Percentiles rank a stretch among this genome's conserved stretches.
phyloP scores from a whole-genome alignment of 2,888 invertebrate genomes.

The Psylliodes chrysocephalus region DNA sequence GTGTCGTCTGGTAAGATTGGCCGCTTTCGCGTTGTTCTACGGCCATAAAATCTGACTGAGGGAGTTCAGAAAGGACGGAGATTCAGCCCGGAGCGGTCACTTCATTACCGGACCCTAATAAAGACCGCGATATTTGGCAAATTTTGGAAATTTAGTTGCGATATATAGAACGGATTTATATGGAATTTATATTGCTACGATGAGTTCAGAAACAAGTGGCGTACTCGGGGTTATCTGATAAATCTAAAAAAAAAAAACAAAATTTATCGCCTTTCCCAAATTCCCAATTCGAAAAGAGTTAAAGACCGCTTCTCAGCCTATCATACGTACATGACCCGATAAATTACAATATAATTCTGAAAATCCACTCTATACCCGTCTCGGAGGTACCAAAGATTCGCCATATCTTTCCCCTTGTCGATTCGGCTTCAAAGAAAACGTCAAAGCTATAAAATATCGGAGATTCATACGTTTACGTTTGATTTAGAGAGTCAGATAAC shows the following conservation, averaged over 20 bases:
- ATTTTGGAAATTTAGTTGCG: neutral
- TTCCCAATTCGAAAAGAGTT: no score
- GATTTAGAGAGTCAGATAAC: slow-evolving; percentile 44
- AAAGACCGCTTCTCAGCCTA: no score
- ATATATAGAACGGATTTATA: neutral
- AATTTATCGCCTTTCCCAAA: no score
- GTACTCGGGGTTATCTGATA: no score
- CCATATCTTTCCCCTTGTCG: slow-evolving; percentile 26
- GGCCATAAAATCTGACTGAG: neutral
- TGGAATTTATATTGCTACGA: neutral
- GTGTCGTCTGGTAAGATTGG: slow-evolving; percentile 12
- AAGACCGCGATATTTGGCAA: neutral
- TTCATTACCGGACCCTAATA: neutral
- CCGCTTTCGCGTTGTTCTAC: neutral
- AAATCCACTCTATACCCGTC: slow-evolving; percentile 6
- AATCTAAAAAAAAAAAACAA: no score
- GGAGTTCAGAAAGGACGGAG: neutral
- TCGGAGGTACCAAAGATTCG: slow-evolving; percentile 4
- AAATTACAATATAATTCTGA: neutral
- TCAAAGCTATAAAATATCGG: slow-evolving; percentile 41
- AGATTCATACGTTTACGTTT: slow-evolving; percentile 42
- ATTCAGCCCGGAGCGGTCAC: neutral
- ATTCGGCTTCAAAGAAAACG: slow-evolving; percentile 36
- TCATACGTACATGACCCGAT: neutral
- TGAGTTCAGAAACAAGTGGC: no score